Base-by-base conservation (phyloP, 2,888 invertebrate genomes). In the Polymixis flavicincta region DNA sequence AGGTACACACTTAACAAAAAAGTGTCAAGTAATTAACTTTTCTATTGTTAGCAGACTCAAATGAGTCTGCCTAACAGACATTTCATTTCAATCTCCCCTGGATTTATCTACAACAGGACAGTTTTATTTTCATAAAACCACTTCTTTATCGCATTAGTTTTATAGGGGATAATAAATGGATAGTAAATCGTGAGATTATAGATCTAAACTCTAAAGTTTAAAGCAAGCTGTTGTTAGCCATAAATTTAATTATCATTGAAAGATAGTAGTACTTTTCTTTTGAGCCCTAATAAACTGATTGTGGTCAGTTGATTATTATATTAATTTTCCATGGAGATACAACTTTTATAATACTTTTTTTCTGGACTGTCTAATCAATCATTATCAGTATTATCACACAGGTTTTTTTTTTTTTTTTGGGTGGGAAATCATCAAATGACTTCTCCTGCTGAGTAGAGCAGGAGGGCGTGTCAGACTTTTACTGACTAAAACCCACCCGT, bases 211-310 rank as follows among this genome's bases (percentile, higher is more conserved):
- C 50, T 55, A 22, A n/a, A 17, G 50, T 50, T 14, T n/a, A n/a
- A 66, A 55, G 9, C 45, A 71, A 79, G 28, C 59, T 59, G 54
- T 74, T 79, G 67, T 74, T 25, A 65, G 74, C 64, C 19, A 74
- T 79, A 79, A 80, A 80, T 74, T 25, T 61, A 78, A 68, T 55
- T 74, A 80, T 79, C 78, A 55, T 59, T 54, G 32, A 48, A 48
- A 64, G 74, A 74, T 80, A 73, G 22, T 22, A 66, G 3, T 45
- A 17, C 6, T 61, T 71, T 71, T 71, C 54, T 45, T 66, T 78
- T 71, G 37, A 78, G 42, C 22, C 22, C 2, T 65, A 50, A 17
- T 65, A n/a, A 65, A 50, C 1, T 25, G n/a, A 57, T 66, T 59
- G 25, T 50, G 25, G 9, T 50, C 2, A 9, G 28, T 50, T 14